Conservation (phyloP, 37 sponge, comb jelly and placozoan genomes). For the Beroe forskalii region DNA sequence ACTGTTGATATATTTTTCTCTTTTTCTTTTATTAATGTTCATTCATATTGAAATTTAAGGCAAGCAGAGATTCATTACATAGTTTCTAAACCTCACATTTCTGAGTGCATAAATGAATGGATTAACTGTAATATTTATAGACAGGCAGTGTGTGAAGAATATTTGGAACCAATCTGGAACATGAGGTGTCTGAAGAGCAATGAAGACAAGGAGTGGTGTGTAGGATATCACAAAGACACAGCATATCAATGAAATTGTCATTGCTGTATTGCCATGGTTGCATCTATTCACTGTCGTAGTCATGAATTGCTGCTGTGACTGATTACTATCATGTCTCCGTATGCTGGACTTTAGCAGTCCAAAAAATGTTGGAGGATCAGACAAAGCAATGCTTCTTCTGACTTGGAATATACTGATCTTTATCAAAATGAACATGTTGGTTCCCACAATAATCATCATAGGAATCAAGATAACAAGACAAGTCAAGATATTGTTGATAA, state of each 20-base stretch:
- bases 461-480: slow-evolving; percentile 36
- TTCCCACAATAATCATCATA: slow-evolving; percentile 17
- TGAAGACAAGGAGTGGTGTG: slow-evolving; percentile 42
- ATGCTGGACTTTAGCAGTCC: neutral
- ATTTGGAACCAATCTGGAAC: slow-evolving; percentile 41
- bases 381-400: neutral
- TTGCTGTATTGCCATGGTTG: slow-evolving; percentile 3
- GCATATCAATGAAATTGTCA: slow-evolving; percentile 32
- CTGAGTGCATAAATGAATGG: slow-evolving; percentile 40
- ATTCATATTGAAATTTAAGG: too few relatives aligned
- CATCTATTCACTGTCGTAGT: neutral
- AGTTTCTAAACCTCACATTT: slow-evolving; percentile 6
- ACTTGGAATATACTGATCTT: slow-evolving; percentile 16
- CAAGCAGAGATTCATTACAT: neutral
- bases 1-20: too few relatives aligned
- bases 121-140: slow-evolving; percentile 38
- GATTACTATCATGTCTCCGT: neutral
- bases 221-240: slow-evolving; percentile 37
- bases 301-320: neutral
- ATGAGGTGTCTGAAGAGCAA: neutral
- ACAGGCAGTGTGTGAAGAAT: slow-evolving; percentile 60
- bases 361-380: neutral
- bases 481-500: neutral
- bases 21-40: too few relatives aligned
- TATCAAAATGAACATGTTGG: slow-evolving; percentile 30